phyloP scores from a whole-genome alignment of 1,140 invertebrate genomes.

The Anastrepha ludens region DNA sequence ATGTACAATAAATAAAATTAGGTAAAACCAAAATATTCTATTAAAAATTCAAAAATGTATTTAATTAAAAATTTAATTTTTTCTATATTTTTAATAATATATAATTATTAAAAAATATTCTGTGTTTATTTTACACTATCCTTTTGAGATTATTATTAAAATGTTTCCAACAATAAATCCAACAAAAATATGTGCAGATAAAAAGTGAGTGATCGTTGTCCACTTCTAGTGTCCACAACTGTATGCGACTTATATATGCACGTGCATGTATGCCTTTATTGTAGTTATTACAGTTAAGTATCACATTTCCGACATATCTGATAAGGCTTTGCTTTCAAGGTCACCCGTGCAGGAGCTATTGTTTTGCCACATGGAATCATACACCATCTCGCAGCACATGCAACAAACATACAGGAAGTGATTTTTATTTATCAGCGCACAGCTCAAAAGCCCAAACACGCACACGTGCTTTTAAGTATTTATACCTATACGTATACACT shows the following conservation, averaged over 20 bases:
- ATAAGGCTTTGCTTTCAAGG: constrained; percentile 33
- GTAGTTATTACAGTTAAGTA: not conserved
- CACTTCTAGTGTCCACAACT: too few relatives aligned
- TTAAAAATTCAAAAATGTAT: too few relatives aligned
- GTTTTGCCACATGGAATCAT: not conserved
- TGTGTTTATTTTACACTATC: too few relatives aligned
- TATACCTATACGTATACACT: not conserved
- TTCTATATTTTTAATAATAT: too few relatives aligned
- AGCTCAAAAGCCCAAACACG: not conserved
- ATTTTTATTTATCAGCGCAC: constrained; percentile 13
- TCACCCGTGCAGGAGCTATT: not conserved
- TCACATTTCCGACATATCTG: constrained; percentile 36
- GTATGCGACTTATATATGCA: not conserved
- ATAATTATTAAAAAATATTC: too few relatives aligned
- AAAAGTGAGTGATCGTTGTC: too few relatives aligned
- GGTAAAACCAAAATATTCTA: too few relatives aligned
- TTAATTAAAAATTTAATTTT: too few relatives aligned
- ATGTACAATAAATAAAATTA: too few relatives aligned
- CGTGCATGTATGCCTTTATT: not conserved
- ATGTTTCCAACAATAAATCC: too few relatives aligned
- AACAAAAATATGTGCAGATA: too few relatives aligned
- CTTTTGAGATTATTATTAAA: too few relatives aligned
- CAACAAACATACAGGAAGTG: constrained; percentile 2
- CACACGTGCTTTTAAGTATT: constrained; percentile 4
- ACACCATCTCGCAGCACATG: not conserved